Conservation (phyloP, 2,797 vertebrate species). For the Hemitrygon akajei region DNA sequence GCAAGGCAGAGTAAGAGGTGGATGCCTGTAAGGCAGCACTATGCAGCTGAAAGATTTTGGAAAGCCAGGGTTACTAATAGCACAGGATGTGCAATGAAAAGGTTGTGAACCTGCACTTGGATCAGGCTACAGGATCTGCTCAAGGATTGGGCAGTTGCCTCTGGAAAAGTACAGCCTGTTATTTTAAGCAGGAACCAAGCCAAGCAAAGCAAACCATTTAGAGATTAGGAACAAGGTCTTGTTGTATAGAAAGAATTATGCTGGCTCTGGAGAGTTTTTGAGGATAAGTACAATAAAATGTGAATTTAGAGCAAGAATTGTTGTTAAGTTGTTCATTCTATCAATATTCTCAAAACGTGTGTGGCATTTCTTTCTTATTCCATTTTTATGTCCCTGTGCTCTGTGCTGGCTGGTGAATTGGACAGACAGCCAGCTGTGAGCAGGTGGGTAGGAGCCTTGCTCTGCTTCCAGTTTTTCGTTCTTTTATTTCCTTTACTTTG, state of each 20-base stretch:
- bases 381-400: not conserved
- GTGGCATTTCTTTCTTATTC: not conserved
- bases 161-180: conserved; percentile 34
- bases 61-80: not conserved
- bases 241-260: not conserved
- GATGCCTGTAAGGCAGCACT: not conserved
- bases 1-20: not conserved
- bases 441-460: not conserved
- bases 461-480: not conserved
- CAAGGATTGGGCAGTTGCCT: not conserved
- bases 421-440: not conserved
- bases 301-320: not conserved
- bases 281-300: not conserved
- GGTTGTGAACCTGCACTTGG: not conserved
- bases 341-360: not conserved
- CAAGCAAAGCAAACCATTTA: conserved; percentile 30
- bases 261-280: not conserved
- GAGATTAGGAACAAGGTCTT: conserved; percentile 30
- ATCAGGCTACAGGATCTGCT: not conserved
- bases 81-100: conserved; percentile 5
- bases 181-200: not conserved
- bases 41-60: not conserved
- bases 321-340: not conserved
- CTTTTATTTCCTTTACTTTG: not conserved
- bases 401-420: not conserved